Evolutionary conservation across 2,797 vertebrate genomes (phyloP).

Genomic region (Enteromius radiatus): DNA sequence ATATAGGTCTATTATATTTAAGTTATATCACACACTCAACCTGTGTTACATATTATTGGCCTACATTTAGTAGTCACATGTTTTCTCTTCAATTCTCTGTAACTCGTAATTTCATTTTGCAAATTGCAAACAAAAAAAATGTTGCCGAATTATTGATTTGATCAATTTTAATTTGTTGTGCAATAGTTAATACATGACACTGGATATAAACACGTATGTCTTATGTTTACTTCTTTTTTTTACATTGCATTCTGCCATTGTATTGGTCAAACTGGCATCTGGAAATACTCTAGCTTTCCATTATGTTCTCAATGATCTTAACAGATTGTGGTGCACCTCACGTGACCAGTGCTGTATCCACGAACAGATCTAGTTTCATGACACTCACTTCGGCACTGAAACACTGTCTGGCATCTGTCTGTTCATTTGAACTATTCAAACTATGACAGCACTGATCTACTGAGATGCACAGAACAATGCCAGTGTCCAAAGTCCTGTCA

Average conservation of each 20-base stretch:
- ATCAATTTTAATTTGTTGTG: neutral
- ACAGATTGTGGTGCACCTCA: neutral
- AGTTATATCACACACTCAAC: neutral
- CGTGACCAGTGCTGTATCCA: neutral
- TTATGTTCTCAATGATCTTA: neutral
- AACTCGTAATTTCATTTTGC: no score
- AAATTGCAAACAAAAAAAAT: no score
- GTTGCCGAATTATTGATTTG: neutral
- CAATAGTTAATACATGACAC: neutral
- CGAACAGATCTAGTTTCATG: slow-evolving; percentile 1
- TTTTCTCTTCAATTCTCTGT: neutral
- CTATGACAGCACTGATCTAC: slow-evolving; percentile 53
- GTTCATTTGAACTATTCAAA: slow-evolving; percentile 18
- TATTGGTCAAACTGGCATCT: neutral
- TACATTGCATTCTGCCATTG: neutral
- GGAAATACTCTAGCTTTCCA: neutral
- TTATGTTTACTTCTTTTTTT: neutral
- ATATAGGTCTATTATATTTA: no score
- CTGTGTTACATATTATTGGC: neutral
- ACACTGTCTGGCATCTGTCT: slow-evolving; percentile 29
- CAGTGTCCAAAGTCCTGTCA: slow-evolving; percentile 52
- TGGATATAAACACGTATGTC: neutral
- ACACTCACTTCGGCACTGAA: neutral
- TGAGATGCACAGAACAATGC: slow-evolving; percentile 60
- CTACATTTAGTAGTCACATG: neutral